phyloP scores from a whole-genome alignment of 2,888 invertebrate genomes.

The Mylabris sibirica region DNA sequence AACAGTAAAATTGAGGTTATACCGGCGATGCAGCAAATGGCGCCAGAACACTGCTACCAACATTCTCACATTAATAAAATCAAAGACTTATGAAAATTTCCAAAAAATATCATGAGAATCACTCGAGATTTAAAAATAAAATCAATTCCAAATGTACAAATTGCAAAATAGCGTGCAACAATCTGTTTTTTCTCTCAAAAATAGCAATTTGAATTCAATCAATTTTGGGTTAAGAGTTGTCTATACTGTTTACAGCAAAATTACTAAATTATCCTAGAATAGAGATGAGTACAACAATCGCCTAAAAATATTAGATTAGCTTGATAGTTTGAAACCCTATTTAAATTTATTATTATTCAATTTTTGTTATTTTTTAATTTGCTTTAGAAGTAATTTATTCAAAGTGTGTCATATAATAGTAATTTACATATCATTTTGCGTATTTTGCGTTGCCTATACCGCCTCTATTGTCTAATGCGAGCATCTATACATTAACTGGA shows the following conservation, averaged over 20 bases:
- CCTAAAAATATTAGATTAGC: neutral
- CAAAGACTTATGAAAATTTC: no score
- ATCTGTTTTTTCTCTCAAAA: neutral
- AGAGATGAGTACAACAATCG: neutral
- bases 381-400: no score
- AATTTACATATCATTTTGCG: no score
- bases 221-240: neutral
- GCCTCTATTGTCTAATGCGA: no score
- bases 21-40: neutral
- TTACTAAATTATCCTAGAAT: neutral
- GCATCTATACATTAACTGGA: no score
- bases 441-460: no score
- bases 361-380: no score
- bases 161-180: neutral
- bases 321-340: neutral
- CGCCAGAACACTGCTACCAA: neutral
- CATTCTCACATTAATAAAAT: neutral
- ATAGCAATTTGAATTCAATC: neutral
- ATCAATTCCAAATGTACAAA: neutral
- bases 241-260: neutral
- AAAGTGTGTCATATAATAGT: no score
- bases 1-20: neutral
- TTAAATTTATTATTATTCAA: neutral
- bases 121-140: neutral
- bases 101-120: neutral